Conservation (phyloP, 2,888 invertebrate genomes). For the Cephonodes hylas region DNA sequence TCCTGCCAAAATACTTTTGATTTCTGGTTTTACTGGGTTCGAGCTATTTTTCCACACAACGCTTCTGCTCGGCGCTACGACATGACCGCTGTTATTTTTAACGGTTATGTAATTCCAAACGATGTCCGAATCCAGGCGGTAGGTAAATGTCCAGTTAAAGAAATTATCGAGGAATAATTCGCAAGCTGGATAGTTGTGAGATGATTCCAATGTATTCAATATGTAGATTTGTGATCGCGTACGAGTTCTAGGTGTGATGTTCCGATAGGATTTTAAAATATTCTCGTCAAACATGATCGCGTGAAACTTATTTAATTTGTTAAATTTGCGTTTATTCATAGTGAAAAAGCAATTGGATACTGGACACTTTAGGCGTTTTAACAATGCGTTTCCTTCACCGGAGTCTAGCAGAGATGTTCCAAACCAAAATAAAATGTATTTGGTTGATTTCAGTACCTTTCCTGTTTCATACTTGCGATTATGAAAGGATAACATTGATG, state of each 20-base stretch:
- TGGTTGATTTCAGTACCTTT: constrained; percentile 16
- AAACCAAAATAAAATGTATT: constrained; percentile 42
- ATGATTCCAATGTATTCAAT: constrained; percentile 46
- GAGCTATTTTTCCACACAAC: constrained; percentile 35
- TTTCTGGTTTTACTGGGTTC: constrained; percentile 24
- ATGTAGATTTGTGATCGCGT: constrained; percentile 42
- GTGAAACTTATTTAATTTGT: constrained; percentile 38
- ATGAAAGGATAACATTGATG: constrained; percentile 16
- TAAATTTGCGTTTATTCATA: constrained; percentile 33
- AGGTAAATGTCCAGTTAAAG: constrained; percentile 62
- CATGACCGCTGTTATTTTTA: constrained; percentile 32
- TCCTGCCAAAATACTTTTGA: constrained; percentile 35
- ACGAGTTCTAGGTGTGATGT: constrained; percentile 32
- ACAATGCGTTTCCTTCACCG: constrained; percentile 9
- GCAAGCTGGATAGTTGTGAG: constrained; percentile 44
- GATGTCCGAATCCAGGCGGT: constrained; percentile 56
- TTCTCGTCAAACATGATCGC: constrained; percentile 45
- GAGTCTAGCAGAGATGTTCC: constrained; percentile 19
- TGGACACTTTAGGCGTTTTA: constrained; percentile 32
- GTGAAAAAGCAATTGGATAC: constrained; percentile 43
- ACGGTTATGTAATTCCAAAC: constrained; percentile 51
- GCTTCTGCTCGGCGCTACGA: constrained; percentile 44
- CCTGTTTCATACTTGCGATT: not conserved
- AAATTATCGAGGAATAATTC: constrained; percentile 48
- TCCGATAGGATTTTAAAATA: constrained; percentile 21